These are phyloP conservation scores for Diarsia mendica DNA, from an alignment of 2,888 invertebrate genomes.

Conservation along the genomic window DNA sequence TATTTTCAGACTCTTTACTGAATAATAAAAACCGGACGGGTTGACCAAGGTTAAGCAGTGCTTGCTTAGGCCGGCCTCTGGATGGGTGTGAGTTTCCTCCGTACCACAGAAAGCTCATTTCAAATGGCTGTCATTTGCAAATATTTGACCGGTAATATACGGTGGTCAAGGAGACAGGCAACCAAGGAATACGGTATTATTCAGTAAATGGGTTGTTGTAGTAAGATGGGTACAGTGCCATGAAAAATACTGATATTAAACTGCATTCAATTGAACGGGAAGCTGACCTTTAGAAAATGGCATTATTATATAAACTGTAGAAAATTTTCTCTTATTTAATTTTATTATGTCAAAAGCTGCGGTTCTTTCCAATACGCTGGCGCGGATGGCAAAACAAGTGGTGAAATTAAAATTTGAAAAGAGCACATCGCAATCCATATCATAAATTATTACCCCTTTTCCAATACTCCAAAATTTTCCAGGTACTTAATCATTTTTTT, in stretches of 20 bases:
- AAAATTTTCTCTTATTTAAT: no score
- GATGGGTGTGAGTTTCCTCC: background rate
- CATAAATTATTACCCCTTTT: no score
- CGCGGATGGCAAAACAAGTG: no score
- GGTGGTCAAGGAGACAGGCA: background rate
- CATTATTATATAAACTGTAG: background rate
- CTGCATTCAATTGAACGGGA: background rate
- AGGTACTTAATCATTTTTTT: no score
- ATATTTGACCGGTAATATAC: background rate
- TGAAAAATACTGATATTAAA: background rate
- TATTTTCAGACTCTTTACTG: background rate
- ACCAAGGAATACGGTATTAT: background rate
- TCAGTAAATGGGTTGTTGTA: background rate
- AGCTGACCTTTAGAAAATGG: background rate
- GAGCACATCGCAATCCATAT: no score
- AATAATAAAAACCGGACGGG: background rate
- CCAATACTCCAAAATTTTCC: no score
- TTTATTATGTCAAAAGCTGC: no score
- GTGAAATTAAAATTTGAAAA: no score
- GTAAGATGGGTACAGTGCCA: background rate
- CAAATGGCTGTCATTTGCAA: background rate
- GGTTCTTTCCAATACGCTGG: no score
- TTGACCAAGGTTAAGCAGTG: background rate
- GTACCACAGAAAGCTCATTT: background rate
- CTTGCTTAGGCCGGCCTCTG: background rate